Conservation (phyloP, 2,888 invertebrate genomes). For the Julus scandinavius region DNA sequence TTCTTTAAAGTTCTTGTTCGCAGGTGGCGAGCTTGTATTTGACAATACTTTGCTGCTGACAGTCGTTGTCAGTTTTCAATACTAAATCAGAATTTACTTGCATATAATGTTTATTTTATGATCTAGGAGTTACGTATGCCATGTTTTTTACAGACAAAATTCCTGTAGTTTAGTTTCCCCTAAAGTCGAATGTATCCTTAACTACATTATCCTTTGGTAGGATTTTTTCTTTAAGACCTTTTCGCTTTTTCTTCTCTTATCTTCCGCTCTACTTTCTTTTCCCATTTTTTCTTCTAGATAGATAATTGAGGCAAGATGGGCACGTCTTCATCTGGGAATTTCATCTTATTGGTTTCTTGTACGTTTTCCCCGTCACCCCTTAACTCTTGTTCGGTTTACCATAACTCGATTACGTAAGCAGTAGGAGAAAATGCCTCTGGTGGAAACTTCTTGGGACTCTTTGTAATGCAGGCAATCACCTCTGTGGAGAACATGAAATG, state of each 20-base stretch:
- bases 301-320: conserved; percentile 37
- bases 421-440: background rate
- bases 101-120: background rate
- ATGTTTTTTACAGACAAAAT: background rate
- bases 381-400: conserved; percentile 35
- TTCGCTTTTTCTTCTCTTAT: background rate
- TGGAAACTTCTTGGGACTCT: conserved; percentile 6
- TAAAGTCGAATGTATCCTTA: background rate
- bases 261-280: background rate
- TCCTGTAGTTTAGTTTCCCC: background rate
- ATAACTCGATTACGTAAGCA: conserved; percentile 27
- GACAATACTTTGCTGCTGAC: background rate
- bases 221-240: background rate
- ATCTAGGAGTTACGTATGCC: background rate
- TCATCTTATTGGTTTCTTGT: conserved; percentile 10
- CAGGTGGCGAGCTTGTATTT: background rate
- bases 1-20: background rate
- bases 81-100: background rate
- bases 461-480: conserved; percentile 24
- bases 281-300: conserved; percentile 3
- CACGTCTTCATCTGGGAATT: conserved; percentile 29
- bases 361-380: background rate
- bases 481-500: background rate
- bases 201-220: background rate
- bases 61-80: no score